Evolutionary conservation across 2,888 invertebrate species (phyloP), one percentile per base, ranked within the genome.

Genomic region (Nomada goodeniana): DNA sequence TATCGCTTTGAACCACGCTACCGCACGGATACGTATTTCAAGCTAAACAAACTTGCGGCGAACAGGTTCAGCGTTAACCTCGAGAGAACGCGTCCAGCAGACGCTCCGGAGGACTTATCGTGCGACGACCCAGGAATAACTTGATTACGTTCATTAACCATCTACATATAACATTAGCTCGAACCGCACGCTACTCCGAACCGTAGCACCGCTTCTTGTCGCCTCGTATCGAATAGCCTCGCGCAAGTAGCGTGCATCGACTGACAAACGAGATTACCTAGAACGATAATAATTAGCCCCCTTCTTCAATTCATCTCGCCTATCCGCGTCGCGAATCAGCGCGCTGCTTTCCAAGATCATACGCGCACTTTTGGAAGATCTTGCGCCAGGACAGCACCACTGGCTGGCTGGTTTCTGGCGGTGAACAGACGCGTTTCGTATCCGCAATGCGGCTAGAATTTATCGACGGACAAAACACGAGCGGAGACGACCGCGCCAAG

Each of bases 391-490:
- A n/a, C 42, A 20, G 47, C 47, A 15, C 10, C 2, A 18, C 20
- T 9, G n/a, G 23, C 13, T 44, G n/a, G 23, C 5, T 18, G 13
- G 36, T n/a, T 50, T 4, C 9, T 47, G 20, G 53, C 44, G 47
- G 23, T 9, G 26, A 13, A 52, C 44, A 64, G 67, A 36, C 55
- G 52, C 53, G 50, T 63, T 60, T 69, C 60, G n/a, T 53, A 77
- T 83, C 83, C 42, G 83, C 83, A 83, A 83, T 83, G 83, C 83
- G 78, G 83, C 64, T 77, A 50, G 65, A 60, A 83, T 71, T 76
- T 69, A 77, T 83, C 77, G 82, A 82, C 82, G 60, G 36, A 68
- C 64, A 73, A 73, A 65, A 80, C 61, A 57, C 81, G 60, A 59
- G 23, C 23, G 2, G 61, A 52, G 47, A 44, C 70, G 23, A 26